Percentiles rank a stretch among this genome's conserved stretches.
These are phyloP conservation scores for Agrochola lota DNA, from an alignment of 2,888 invertebrate species.

Conservation along the genomic window DNA sequence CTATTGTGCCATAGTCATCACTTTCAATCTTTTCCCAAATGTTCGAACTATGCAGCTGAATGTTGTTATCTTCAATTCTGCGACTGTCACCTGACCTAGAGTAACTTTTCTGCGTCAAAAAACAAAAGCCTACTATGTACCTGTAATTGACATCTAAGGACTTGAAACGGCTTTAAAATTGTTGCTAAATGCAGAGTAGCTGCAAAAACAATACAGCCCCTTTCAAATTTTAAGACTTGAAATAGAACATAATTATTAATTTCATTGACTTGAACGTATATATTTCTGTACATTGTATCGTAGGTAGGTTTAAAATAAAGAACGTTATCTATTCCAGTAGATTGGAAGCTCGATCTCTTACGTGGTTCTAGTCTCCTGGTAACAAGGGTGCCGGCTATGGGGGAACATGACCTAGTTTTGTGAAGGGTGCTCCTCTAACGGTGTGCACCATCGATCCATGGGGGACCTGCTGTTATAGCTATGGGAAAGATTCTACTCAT, in stretches of 20 bases:
- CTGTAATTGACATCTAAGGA: conserved; percentile 22
- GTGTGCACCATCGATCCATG: conserved; percentile 86
- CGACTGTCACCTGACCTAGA: conserved; percentile 7
- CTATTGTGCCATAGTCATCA: neutral
- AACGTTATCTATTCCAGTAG: conserved; percentile 44
- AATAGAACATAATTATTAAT: neutral
- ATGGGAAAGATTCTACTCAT: conserved; percentile 48
- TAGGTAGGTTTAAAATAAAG: conserved; percentile 5
- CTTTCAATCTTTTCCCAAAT: neutral
- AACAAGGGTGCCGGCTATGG: conserved; percentile 79
- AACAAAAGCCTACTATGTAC: conserved; percentile 32
- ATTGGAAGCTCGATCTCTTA: conserved; percentile 68
- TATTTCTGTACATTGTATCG: neutral
- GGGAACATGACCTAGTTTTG: conserved; percentile 87
- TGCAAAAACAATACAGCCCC: conserved; percentile 12
- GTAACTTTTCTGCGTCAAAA: conserved; percentile 2
- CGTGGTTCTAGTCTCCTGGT: conserved; percentile 75
- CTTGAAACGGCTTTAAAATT: conserved; percentile 17
- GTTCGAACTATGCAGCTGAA: neutral
- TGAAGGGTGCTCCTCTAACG: conserved; percentile 79
- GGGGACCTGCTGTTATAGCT: conserved; percentile 65
- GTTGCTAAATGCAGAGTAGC: conserved; percentile 38
- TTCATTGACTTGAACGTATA: conserved; percentile 3
- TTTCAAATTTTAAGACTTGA: neutral
- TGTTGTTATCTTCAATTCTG: neutral